Conservation (phyloP, 2,113 vertebrate species). For the Cyanistes caeruleus region DNA sequence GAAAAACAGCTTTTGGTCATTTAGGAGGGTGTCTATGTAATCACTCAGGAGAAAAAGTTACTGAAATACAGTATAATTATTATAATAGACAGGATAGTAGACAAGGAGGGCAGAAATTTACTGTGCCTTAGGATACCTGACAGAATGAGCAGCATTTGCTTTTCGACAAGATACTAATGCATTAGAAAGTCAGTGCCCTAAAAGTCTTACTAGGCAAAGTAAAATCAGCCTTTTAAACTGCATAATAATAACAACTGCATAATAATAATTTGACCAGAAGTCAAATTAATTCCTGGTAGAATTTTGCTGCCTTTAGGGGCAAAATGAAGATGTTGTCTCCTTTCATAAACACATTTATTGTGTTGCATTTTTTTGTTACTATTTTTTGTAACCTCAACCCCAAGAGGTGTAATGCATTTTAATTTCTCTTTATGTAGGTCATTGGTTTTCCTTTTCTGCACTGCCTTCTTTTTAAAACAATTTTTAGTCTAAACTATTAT, state of each 20-base stretch:
- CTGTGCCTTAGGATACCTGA: neutral
- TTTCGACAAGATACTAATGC: neutral
- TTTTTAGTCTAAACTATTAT: neutral
- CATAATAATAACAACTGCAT: neutral
- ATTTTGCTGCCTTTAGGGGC: neutral
- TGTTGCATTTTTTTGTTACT: neutral
- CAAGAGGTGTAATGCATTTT: constrained; percentile 36
- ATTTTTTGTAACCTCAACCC: constrained; percentile 1
- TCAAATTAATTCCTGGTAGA: neutral
- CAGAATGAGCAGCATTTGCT: neutral
- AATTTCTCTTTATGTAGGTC: constrained; percentile 54
- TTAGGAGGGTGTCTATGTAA: neutral
- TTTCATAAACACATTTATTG: neutral
- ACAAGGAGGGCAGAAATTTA: neutral
- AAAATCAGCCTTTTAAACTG: constrained; percentile 1
- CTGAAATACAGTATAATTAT: neutral
- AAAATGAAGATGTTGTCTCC: neutral
- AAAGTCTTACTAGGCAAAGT: neutral
- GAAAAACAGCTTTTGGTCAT: neutral
- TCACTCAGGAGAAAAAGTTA: neutral
- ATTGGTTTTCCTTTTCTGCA: neutral
- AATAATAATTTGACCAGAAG: constrained; percentile 15
- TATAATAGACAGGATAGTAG: neutral
- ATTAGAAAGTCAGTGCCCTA: neutral
- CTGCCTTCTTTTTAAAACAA: neutral